Evolutionary conservation across 2,888 invertebrate species (phyloP).

Genomic region (Meliscaeva auricollis): DNA sequence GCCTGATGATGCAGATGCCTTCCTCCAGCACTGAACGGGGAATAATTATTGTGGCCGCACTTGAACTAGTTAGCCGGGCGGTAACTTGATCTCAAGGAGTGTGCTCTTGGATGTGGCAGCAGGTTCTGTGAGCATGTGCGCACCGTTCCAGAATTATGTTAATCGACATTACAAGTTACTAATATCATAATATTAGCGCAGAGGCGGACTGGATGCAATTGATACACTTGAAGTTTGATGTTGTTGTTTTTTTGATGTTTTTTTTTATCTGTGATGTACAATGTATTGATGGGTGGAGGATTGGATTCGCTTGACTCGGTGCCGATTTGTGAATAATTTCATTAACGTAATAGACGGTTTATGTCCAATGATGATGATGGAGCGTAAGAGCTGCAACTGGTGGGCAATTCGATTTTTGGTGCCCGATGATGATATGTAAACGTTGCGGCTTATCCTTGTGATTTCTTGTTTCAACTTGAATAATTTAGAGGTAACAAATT

Average conservation of each 20-base stretch:
- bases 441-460: slow-evolving; percentile 8
- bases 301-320: slow-evolving; percentile 60
- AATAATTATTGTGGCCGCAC: slow-evolving; percentile 62
- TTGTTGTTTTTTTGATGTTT: not conserved
- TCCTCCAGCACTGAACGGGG: slow-evolving; percentile 27
- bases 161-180: slow-evolving; percentile 75
- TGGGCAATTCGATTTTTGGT: slow-evolving; percentile 36
- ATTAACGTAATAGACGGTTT: slow-evolving; percentile 64
- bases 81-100: slow-evolving; percentile 61
- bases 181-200: slow-evolving; percentile 75
- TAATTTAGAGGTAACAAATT: too few relatives aligned
- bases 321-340: slow-evolving; percentile 73
- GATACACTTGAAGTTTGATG: slow-evolving; percentile 51
- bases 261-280: not conserved
- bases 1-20: slow-evolving; percentile 24
- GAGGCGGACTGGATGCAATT: slow-evolving; percentile 70
- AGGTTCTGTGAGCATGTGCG: slow-evolving; percentile 29
- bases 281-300: slow-evolving; percentile 20
- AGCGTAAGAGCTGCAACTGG: slow-evolving; percentile 17
- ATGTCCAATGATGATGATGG: slow-evolving; percentile 66
- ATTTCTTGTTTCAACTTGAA: too few relatives aligned
- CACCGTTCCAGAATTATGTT: slow-evolving; percentile 67
- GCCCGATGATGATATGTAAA: slow-evolving; percentile 50
- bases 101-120: slow-evolving; percentile 28
- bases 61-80: slow-evolving; percentile 70